A percentile compares a stretch with the other conserved stretches of the same genome.
phyloP scores from a whole-genome alignment of 2,113 vertebrate genomes.

The Melanerpes aurifrons region DNA sequence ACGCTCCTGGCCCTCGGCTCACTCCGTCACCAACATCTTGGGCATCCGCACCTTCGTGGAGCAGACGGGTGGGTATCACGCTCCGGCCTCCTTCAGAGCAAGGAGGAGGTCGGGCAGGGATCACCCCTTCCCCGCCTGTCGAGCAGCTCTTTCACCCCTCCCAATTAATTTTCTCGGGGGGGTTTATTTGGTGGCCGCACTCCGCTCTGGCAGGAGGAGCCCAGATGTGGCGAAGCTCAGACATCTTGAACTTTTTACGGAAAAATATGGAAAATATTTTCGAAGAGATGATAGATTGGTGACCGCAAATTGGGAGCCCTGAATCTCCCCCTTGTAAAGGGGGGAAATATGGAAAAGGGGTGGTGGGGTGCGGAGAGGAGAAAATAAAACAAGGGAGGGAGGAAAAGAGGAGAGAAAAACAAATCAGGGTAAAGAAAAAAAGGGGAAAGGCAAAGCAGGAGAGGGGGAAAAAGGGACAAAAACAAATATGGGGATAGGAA shows the following conservation, averaged over 20 bases:
- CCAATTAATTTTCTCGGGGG: background rate
- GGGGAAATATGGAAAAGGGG: background rate
- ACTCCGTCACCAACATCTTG: slow-evolving; percentile 97
- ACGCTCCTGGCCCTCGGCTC: slow-evolving; percentile 94
- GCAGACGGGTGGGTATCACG: slow-evolving; percentile 76
- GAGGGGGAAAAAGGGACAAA: too few relatives aligned
- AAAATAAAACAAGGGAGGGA: too few relatives aligned
- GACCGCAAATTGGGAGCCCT: slow-evolving; percentile 71
- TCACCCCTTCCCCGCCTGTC: background rate
- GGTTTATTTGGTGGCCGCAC: background rate
- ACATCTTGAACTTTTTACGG: slow-evolving; percentile 81
- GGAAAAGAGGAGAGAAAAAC: too few relatives aligned
- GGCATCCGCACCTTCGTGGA: slow-evolving; percentile 97
- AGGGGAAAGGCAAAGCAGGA: too few relatives aligned
- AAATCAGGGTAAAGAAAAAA: too few relatives aligned
- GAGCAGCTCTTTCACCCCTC: too few relatives aligned
- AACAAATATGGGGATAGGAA: too few relatives aligned
- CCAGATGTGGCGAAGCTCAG: slow-evolving; percentile 45
- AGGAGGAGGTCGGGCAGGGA: background rate
- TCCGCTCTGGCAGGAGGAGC: background rate
- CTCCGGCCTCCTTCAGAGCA: background rate
- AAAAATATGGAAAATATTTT: slow-evolving; percentile 82
- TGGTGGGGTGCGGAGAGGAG: too few relatives aligned
- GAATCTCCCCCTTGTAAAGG: slow-evolving; percentile 34
- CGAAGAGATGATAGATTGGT: slow-evolving; percentile 64